These are phyloP conservation scores for Dinomys branickii DNA, from an alignment of 2,113 vertebrate species.

Conservation along the genomic window DNA sequence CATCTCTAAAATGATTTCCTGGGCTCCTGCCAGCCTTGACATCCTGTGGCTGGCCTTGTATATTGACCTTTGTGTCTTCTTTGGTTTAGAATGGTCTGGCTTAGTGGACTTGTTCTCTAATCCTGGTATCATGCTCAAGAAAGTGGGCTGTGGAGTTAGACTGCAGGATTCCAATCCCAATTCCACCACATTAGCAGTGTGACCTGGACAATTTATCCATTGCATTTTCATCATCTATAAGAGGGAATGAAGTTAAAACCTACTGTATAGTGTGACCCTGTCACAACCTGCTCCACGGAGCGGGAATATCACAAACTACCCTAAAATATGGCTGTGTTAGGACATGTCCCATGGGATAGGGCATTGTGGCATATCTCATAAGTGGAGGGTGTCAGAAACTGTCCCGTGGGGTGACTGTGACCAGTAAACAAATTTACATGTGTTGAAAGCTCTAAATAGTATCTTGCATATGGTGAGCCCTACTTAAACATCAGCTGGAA, in stretches of 20 bases:
- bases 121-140: not conserved
- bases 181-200: not conserved
- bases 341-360: not conserved
- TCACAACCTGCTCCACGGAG: not conserved
- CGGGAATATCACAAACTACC: not conserved
- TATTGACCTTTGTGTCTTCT: not conserved
- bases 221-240: not conserved
- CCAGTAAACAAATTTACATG: not conserved
- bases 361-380: not conserved
- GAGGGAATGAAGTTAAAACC: not conserved
- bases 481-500: not conserved
- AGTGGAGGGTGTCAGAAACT: not conserved
- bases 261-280: not conserved
- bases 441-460: not conserved
- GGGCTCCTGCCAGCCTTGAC: not conserved
- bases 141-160: not conserved
- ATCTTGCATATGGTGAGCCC: not conserved
- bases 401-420: not conserved
- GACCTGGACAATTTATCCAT: not conserved
- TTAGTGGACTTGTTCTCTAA: not conserved
- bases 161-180: not conserved
- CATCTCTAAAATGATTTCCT: not conserved
- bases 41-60: not conserved
- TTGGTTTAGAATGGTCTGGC: not conserved
- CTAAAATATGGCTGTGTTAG: not conserved